Evolutionary conservation across 2,888 invertebrate species (phyloP).

Genomic region (Nesidiocoris tenuis): DNA sequence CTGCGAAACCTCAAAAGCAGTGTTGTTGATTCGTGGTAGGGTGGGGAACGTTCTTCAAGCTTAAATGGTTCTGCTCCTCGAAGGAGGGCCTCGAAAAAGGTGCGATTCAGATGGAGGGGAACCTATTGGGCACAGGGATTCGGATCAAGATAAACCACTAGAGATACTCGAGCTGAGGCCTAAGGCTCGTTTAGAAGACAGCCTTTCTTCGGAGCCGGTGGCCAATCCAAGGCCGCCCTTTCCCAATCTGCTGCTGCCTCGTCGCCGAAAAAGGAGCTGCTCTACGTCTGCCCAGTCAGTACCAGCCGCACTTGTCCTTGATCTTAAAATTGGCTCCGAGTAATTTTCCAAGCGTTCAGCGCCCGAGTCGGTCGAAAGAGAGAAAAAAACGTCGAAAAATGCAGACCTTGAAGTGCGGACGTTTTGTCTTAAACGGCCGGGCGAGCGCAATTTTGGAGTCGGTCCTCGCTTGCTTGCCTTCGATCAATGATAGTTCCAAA

Average conservation of each 20-base stretch:
- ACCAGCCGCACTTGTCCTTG: constrained; percentile 15
- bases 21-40: too few species aligned
- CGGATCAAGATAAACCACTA: constrained; percentile 42
- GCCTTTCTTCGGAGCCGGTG: constrained; percentile 35
- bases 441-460: not conserved
- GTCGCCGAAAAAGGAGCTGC: constrained; percentile 36
- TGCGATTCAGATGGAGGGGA: not conserved
- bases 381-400: constrained; percentile 21
- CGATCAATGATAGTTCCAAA: too few species aligned
- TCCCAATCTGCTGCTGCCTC: constrained; percentile 16
- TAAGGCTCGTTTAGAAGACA: constrained; percentile 33
- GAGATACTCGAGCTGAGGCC: too few species aligned
- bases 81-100: too few species aligned
- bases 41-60: too few species aligned
- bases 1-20: too few species aligned
- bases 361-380: constrained; percentile 33
- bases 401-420: not conserved
- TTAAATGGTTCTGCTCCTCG: too few species aligned
- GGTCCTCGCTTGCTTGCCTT: not conserved
- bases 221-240: constrained; percentile 34
- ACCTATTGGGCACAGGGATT: constrained; percentile 41
- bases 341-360: constrained; percentile 34
- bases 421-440: constrained; percentile 17
- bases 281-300: not conserved
- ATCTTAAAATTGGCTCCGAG: constrained; percentile 38